Evolutionary conservation across 2,797 vertebrate genomes (phyloP), one percentile per base, ranked within the genome.

Genomic region (Myripristis jacobus): DNA sequence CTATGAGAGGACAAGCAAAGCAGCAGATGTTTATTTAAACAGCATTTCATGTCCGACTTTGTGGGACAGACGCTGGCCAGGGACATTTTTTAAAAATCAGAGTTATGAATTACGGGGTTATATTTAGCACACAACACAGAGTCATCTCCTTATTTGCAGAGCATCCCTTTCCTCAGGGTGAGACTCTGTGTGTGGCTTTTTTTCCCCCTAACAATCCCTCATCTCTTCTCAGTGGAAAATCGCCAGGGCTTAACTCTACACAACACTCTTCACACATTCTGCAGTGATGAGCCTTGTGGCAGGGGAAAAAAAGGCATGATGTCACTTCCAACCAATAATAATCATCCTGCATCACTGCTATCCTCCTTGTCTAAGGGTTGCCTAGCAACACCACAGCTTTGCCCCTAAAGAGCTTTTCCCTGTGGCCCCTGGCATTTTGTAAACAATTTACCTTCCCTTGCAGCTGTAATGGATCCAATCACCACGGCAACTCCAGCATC

Each of bases 291-390:
- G 88, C 87, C 90, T 90, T 89, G 82, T 82, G 65, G n/a, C n/a
- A n/a, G 60, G 62, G 69, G 52, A 9, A 22, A 6, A 8, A 24
- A 5, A 79, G 69, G 82, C 71, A 92, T 94, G 94, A 95, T 93
- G 93, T 95, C 88, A 95, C 91, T 82, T 88, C 85, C 81, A 88
- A 81, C 94, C 94, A 95, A 94, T 95, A 92, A 92, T 85, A 91
- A 90, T 90, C 88, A 83, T 77, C 87, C 93, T 91, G 92, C 92
- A 94, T 93, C 89, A 90, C 86, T 57, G 79, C 87, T 75, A 85
- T 89, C 92, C 92, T 94, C 87, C 85, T 78, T 43, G 78, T 86
- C 87, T 82, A 75, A 24, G 0, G 66, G 93, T 94, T 92, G 89
- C 94, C 85, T 89, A 83, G 94, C 88, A 94, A 95, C 94, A 90